phyloP scores from a whole-genome alignment of 2,113 vertebrate species.

The Pitta sordida region DNA sequence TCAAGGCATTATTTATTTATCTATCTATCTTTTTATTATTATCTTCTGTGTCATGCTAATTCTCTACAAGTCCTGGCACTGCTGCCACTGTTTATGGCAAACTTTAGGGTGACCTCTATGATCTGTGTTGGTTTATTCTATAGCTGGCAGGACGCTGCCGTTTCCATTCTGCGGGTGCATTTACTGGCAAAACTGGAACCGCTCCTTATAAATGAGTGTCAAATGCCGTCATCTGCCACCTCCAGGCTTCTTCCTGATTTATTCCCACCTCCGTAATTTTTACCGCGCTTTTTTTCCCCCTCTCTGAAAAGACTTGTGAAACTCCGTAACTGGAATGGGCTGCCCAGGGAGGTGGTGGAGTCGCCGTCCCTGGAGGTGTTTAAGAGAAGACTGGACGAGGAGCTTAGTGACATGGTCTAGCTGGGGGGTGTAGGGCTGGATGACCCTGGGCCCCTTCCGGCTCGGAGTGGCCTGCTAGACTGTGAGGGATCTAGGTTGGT shows the following conservation, averaged over 20 bases:
- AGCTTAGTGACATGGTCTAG: too few species aligned
- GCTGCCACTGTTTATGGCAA: neutral
- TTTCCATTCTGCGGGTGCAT: neutral
- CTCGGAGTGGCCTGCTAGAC: too few species aligned
- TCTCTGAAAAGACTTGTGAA: too few species aligned
- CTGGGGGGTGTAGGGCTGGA: too few species aligned
- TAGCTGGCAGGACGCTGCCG: neutral
- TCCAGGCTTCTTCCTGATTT: neutral
- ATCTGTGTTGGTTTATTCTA: fast-evolving
- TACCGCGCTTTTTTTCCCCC: too few species aligned
- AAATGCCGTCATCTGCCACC: fast-evolving
- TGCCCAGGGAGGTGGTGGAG: too few species aligned
- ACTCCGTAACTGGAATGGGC: too few species aligned
- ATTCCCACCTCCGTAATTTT: neutral
- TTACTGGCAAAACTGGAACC: neutral
- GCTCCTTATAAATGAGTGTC: neutral
- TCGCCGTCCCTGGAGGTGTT: too few species aligned
- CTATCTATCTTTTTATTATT: too few species aligned
- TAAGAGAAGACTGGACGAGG: too few species aligned
- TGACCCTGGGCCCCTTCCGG: too few species aligned
- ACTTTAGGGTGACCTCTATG: fast-evolving
- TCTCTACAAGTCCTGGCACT: neutral
- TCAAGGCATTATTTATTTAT: neutral
- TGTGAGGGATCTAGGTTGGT: too few species aligned
- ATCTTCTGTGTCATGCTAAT: neutral